Evolutionary conservation across 2,113 vertebrate genomes (phyloP).

Genomic region (Corythornis vintsioides): DNA sequence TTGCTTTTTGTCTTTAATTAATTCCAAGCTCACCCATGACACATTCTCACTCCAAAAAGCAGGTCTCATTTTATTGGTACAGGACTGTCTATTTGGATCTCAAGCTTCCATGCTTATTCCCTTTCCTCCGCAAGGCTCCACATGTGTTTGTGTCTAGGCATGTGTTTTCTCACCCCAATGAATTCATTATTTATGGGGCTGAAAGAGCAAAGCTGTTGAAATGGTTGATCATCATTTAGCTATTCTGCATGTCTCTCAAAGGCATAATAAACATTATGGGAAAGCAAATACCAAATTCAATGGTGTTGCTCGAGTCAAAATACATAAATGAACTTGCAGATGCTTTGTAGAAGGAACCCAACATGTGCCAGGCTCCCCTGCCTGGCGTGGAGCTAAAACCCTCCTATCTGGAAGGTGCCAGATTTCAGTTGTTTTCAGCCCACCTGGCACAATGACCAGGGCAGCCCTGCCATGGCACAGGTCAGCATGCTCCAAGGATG

Average conservation of each 20-base stretch:
- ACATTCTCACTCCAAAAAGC: not conserved
- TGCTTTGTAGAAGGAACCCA: not conserved
- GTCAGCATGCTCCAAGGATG: not conserved
- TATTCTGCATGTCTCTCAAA: conserved; percentile 21
- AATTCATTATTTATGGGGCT: conserved; percentile 51
- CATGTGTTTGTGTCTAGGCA: conserved; percentile 8
- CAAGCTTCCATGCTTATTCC: not conserved
- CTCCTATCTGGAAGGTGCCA: not conserved
- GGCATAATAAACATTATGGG: conserved; percentile 26
- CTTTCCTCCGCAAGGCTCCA: not conserved
- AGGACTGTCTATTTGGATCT: not conserved
- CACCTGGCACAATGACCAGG: not conserved
- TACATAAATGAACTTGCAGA: not conserved
- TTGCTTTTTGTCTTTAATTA: conserved; percentile 4
- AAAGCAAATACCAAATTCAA: conserved; percentile 8
- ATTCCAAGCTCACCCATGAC: not conserved
- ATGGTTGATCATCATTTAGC: conserved; percentile 14
- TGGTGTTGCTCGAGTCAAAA: not conserved
- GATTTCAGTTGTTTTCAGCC: not conserved
- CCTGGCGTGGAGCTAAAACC: not conserved
- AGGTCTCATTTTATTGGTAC: not conserved
- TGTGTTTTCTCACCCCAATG: not conserved
- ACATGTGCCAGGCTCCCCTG: not conserved
- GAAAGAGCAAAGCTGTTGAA: conserved; percentile 43
- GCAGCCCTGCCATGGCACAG: not conserved